These are phyloP conservation scores for Zapus hudsonius DNA, from an alignment of 2,113 vertebrate species.

Conservation along the genomic window DNA sequence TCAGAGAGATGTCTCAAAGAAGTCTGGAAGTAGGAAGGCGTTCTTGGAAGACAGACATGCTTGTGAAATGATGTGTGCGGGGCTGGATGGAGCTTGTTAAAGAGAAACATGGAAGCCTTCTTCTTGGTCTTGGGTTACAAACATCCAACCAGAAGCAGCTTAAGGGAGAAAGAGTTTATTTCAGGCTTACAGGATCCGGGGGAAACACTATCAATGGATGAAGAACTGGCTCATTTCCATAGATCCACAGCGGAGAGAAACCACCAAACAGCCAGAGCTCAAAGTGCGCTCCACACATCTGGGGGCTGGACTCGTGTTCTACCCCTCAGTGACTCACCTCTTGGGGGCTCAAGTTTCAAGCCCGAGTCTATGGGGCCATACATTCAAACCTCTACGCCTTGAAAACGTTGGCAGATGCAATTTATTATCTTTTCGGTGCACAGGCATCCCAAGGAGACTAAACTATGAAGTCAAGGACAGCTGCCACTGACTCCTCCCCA, in stretches of 20 bases:
- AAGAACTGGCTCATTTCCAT: no score
- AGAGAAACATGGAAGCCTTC: not conserved
- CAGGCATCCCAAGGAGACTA: not conserved
- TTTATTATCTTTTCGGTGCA: not conserved
- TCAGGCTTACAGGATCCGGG: no score
- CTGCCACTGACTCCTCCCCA: not conserved
- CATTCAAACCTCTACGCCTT: not conserved
- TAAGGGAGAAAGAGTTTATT: no score
- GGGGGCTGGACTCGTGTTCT: no score
- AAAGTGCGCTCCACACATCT: no score
- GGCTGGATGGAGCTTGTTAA: not conserved
- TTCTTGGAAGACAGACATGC: accelerated
- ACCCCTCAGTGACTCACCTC: no score
- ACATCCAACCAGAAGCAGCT: no score
- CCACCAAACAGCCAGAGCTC: no score
- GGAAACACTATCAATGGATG: no score
- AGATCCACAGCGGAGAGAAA: no score
- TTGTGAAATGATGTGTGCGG: not conserved
- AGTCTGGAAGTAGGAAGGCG: not conserved
- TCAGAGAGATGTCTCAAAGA: not conserved
- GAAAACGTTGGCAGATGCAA: not conserved
- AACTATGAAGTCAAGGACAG: conserved; percentile 29
- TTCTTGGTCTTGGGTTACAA: not conserved
- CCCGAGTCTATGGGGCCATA: no score
- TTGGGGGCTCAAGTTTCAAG: no score